These are phyloP conservation scores for Microcebus ravelobensis DNA, from an alignment of 2,113 vertebrate genomes.

Conservation along the genomic window DNA sequence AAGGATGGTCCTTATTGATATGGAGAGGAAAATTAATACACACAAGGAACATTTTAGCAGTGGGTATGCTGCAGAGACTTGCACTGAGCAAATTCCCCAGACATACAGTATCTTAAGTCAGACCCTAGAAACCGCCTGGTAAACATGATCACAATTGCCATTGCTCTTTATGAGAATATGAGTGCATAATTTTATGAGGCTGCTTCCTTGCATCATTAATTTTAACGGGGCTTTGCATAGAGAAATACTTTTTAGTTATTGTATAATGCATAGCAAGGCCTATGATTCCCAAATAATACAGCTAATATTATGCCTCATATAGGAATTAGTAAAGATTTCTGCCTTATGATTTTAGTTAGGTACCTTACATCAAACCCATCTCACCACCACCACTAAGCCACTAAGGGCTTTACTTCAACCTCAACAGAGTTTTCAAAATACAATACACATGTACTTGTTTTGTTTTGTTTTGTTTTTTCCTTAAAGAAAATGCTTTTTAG, in stretches of 20 bases:
- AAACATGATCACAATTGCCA: constrained; percentile 46
- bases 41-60: background rate
- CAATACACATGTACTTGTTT: background rate
- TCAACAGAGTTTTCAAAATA: background rate
- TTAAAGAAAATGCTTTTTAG: background rate
- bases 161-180: constrained; percentile 54
- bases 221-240: constrained; percentile 68
- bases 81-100: background rate
- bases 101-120: constrained; percentile 1
- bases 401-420: background rate
- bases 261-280: constrained; percentile 34
- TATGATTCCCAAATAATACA: constrained; percentile 62
- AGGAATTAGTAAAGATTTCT: constrained; percentile 25
- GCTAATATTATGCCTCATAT: constrained; percentile 24
- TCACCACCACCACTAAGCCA: background rate
- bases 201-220: constrained; percentile 66
- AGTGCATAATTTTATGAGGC: constrained; percentile 69
- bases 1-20: background rate
- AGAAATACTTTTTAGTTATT: constrained; percentile 65
- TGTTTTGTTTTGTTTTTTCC: background rate
- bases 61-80: background rate
- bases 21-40: background rate
- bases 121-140: background rate
- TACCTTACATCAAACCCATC: background rate
- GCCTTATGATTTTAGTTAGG: background rate